These are phyloP conservation scores for Sternotherus odoratus DNA, from an alignment of 2,797 vertebrate genomes.

Conservation along the genomic window DNA sequence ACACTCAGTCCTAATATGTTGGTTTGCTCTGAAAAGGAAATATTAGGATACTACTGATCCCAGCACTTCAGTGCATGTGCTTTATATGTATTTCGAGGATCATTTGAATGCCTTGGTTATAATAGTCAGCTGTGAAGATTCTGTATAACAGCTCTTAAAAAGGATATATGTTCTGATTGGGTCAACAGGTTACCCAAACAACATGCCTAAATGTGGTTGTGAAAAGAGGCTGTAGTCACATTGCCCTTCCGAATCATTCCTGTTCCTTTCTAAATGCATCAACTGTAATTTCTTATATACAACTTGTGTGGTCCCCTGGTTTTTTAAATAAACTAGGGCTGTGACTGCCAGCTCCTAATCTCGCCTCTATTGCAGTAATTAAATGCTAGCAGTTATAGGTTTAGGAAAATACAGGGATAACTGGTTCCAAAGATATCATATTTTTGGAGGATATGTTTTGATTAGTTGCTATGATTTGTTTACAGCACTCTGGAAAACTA, in stretches of 20 bases:
- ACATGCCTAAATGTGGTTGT: constrained; percentile 20
- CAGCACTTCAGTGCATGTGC: background rate
- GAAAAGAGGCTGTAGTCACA: background rate
- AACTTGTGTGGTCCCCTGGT: constrained; percentile 74
- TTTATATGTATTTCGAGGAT: background rate
- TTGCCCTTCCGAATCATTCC: constrained; percentile 23
- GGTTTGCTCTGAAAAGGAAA: constrained; percentile 4
- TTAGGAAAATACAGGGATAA: constrained; percentile 39
- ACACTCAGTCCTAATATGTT: background rate
- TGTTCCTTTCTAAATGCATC: constrained; percentile 56
- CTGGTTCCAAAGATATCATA: constrained; percentile 22
- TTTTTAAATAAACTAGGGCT: constrained; percentile 68
- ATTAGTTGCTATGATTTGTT: constrained; percentile 56
- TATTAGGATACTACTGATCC: background rate
- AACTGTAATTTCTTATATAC: constrained; percentile 46
- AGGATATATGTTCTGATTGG: background rate
- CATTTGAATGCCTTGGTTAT: background rate
- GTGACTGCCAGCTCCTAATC: constrained; percentile 44
- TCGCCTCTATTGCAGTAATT: constrained; percentile 45
- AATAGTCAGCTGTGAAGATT: background rate
- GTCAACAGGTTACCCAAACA: background rate
- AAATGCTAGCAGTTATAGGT: constrained; percentile 43
- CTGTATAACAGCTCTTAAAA: constrained; percentile 12
- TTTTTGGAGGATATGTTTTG: constrained; percentile 52
- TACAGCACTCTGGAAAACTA: constrained; percentile 11